These are phyloP conservation scores for Antitype chi DNA, from an alignment of 2,888 invertebrate genomes.

Conservation along the genomic window DNA sequence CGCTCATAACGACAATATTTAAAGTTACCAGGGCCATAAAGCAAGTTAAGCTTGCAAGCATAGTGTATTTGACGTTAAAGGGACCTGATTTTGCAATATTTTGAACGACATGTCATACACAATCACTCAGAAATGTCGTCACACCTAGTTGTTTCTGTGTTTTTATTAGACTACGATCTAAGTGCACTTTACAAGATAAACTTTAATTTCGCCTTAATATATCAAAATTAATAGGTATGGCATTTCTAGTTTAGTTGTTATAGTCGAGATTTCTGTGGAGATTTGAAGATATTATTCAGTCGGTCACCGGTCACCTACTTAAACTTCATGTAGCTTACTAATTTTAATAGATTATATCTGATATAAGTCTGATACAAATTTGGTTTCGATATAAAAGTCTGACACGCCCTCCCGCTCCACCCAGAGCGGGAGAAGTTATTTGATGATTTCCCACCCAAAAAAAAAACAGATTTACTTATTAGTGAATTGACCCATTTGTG, in stretches of 20 bases:
- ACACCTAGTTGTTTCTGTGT: slow-evolving; percentile 12
- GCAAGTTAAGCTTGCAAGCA: background rate
- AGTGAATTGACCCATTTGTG: too few species aligned
- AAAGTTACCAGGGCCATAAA: too few species aligned
- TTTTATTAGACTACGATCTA: background rate
- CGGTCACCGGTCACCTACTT: background rate
- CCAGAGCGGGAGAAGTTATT: too few species aligned
- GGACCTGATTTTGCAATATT: background rate
- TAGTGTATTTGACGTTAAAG: background rate
- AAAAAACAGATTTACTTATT: too few species aligned
- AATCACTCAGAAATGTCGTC: slow-evolving; percentile 5
- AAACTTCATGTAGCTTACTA: background rate
- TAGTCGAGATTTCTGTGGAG: background rate
- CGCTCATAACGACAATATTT: too few species aligned
- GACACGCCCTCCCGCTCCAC: background rate
- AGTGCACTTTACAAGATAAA: slow-evolving; percentile 9
- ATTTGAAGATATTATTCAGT: slow-evolving; percentile 3
- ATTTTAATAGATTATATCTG: background rate
- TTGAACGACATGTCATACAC: background rate
- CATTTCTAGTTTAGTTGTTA: background rate
- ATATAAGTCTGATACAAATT: background rate
- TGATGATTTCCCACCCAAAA: too few species aligned
- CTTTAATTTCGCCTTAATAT: background rate
- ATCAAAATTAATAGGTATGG: background rate
- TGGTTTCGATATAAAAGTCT: background rate